phyloP scores from a whole-genome alignment of 92 coral and sea anemone species.

The Metridium senile region DNA sequence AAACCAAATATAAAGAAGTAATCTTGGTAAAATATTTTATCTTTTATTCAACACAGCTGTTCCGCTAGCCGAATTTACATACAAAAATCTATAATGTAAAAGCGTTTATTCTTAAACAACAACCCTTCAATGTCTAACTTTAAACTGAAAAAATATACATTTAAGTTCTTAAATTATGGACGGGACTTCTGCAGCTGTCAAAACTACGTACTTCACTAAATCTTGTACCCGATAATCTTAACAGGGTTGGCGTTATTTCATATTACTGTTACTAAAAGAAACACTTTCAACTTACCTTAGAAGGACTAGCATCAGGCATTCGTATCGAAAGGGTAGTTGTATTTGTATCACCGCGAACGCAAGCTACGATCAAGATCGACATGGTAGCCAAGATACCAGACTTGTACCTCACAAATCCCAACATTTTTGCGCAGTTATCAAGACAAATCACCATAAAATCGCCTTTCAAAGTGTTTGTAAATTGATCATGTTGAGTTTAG shows the following conservation, averaged over 20 bases:
- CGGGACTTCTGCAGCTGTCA: too few relatives aligned
- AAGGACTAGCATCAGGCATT: slow-evolving; percentile 8
- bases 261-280: not conserved
- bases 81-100: not conserved
- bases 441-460: not conserved
- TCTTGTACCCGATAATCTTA: too few relatives aligned
- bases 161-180: too few relatives aligned
- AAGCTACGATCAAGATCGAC: not conserved
- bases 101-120: not conserved
- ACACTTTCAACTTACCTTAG: not conserved
- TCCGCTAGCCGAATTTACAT: not conserved
- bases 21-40: not conserved
- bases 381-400: not conserved
- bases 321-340: not conserved
- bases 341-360: not conserved
- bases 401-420: not conserved
- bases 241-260: too few relatives aligned
- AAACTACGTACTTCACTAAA: too few relatives aligned
- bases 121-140: not conserved
- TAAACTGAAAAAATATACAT: not conserved
- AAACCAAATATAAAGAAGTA: not conserved
- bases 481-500: not conserved
- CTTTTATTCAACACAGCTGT: slow-evolving; percentile 1
- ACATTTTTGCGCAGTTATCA: not conserved
- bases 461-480: not conserved